Percentiles rank a stretch among this genome's conserved stretches.
Conservation (phyloP, 2,888 invertebrate species). For the Malthinus flaveolus region DNA sequence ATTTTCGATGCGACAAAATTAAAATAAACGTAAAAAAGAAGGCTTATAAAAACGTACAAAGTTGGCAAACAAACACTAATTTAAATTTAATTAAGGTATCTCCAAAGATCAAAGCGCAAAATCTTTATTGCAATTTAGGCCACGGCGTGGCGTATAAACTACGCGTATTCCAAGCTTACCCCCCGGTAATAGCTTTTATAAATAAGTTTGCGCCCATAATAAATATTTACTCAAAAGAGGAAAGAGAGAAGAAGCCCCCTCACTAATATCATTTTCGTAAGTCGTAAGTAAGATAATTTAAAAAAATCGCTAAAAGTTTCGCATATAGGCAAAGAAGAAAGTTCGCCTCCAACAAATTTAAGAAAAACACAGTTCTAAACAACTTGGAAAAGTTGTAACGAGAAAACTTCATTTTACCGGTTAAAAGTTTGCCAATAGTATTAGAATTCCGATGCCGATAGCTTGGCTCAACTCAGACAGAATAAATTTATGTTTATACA, state of each 20-base stretch:
- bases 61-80: background rate
- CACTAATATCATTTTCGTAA: background rate
- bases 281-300: constrained; percentile 10
- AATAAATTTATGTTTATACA: constrained; percentile 35
- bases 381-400: constrained; percentile 43
- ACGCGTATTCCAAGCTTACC: constrained; percentile 10
- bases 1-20: too few relatives aligned
- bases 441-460: constrained; percentile 38
- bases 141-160: background rate
- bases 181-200: constrained; percentile 20
- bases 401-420: constrained; percentile 46
- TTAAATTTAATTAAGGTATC: constrained; percentile 1
- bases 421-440: constrained; percentile 40
- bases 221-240: constrained; percentile 5
- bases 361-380: constrained; percentile 42
- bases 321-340: background rate
- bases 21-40: too few relatives aligned
- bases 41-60: background rate
- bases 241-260: background rate
- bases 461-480: constrained; percentile 25
- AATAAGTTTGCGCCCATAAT: constrained; percentile 20
- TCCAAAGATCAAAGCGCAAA: constrained; percentile 3
- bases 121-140: constrained; percentile 17
- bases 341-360: constrained; percentile 38
- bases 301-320: constrained; percentile 24